These are phyloP conservation scores for Amphiprion clarkii DNA, from an alignment of 2,797 vertebrate genomes.

Conservation along the genomic window DNA sequence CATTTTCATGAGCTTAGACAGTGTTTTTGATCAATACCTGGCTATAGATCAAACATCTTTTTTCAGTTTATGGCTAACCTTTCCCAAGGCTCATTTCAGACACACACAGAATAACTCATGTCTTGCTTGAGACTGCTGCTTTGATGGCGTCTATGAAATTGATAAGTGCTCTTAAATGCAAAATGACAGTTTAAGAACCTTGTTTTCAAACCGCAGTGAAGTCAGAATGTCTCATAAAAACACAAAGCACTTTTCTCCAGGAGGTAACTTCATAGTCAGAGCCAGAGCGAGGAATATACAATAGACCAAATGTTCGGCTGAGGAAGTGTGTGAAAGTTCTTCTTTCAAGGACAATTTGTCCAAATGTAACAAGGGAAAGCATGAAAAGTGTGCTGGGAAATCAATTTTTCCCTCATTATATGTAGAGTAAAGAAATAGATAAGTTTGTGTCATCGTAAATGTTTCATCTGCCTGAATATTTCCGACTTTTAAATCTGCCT, in stretches of 20 bases:
- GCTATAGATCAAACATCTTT: slow-evolving; percentile 80
- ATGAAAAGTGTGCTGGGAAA: slow-evolving; percentile 26
- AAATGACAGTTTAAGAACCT: slow-evolving; percentile 84
- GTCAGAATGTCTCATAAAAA: slow-evolving; percentile 74
- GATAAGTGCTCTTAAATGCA: slow-evolving; percentile 80
- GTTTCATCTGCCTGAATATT: slow-evolving; percentile 30
- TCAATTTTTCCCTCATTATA: slow-evolving; percentile 28
- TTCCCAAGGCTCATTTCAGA: slow-evolving; percentile 75
- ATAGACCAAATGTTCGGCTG: slow-evolving; percentile 39
- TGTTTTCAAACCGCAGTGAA: slow-evolving; percentile 66
- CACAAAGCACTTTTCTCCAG: slow-evolving; percentile 61
- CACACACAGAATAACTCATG: slow-evolving; percentile 73
- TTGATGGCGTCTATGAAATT: slow-evolving; percentile 79
- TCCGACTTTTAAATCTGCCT: slow-evolving; percentile 13
- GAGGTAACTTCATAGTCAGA: slow-evolving; percentile 53
- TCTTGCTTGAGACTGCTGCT: slow-evolving; percentile 67
- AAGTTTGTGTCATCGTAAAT: slow-evolving; percentile 37
- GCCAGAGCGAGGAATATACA: slow-evolving; percentile 47
- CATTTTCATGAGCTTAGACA: slow-evolving; percentile 76
- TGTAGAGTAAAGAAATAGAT: slow-evolving; percentile 32
- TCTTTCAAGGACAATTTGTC: slow-evolving; percentile 53
- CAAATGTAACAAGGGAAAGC: slow-evolving; percentile 34
- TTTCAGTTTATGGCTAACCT: slow-evolving; percentile 77
- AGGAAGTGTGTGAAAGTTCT: slow-evolving; percentile 22
- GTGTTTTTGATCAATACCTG: slow-evolving; percentile 84